Evolutionary conservation across 2,888 invertebrate species (phyloP).

Genomic region (Euproctis similis): DNA sequence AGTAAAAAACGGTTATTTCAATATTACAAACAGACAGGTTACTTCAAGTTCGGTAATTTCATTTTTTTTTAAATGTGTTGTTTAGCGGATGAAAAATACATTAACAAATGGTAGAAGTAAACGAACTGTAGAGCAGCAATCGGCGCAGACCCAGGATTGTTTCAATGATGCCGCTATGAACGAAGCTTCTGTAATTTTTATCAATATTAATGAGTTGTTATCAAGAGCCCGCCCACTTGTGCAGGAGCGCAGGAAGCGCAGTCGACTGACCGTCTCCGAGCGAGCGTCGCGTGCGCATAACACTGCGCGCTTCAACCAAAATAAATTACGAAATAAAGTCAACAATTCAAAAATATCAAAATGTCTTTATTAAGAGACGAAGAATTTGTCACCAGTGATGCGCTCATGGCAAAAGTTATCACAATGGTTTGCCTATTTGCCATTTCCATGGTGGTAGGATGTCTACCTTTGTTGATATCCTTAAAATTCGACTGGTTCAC

Average conservation of each 20-base stretch:
- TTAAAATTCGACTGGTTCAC: conserved; percentile 79
- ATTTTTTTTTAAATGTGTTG: too few relatives aligned
- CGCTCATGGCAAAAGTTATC: conserved; percentile 83
- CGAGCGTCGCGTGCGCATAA: conserved; percentile 31
- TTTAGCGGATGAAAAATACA: too few relatives aligned
- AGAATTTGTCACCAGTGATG: conserved; percentile 35
- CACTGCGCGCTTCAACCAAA: conserved; percentile 9
- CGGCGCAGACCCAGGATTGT: too few relatives aligned
- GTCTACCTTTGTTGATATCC: conserved; percentile 83
- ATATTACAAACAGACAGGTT: too few relatives aligned
- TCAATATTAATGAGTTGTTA: conserved; percentile 61
- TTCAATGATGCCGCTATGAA: conserved; percentile 30
- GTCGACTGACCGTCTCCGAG: conserved; percentile 36
- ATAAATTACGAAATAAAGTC: conserved; percentile 23
- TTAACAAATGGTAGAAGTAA: too few relatives aligned
- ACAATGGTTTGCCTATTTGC: conserved; percentile 86
- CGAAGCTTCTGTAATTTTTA: conserved; percentile 49
- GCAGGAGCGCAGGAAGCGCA: conserved; percentile 49
- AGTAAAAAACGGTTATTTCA: too few relatives aligned
- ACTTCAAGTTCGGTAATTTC: too few relatives aligned
- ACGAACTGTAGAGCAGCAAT: too few relatives aligned
- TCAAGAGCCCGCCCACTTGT: conserved; percentile 52
- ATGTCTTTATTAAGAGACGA: conserved; percentile 30
- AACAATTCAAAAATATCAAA: conserved; percentile 15
- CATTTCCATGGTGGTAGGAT: conserved; percentile 85